phyloP scores from a whole-genome alignment of 2,113 vertebrate genomes.

The Argyrosomus japonicus region DNA sequence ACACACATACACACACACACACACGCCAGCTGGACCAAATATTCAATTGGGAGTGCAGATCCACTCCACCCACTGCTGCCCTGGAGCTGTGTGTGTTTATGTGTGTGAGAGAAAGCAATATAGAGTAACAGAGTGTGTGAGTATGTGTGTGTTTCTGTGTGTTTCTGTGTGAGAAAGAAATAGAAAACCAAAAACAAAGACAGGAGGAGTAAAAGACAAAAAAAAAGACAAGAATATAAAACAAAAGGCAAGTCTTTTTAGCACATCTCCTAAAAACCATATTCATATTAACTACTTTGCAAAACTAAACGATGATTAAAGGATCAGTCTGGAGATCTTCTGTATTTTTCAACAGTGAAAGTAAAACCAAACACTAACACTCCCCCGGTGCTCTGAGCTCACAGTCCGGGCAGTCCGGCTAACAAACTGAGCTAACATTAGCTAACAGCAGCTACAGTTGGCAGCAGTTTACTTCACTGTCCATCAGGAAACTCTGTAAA shows the following conservation, averaged over 20 bases:
- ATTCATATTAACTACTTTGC: background rate
- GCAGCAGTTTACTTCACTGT: too few species aligned
- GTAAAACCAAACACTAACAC: too few species aligned
- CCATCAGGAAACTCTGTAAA: too few species aligned
- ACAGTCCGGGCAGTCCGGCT: too few species aligned
- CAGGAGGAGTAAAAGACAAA: background rate
- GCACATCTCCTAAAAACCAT: background rate
- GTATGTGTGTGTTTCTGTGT: background rate
- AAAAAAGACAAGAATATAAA: background rate
- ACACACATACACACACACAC: slow-evolving; percentile 53
- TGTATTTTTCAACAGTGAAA: background rate
- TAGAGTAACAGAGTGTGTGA: slow-evolving; percentile 18
- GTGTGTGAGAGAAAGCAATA: slow-evolving; percentile 33
- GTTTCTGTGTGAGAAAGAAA: slow-evolving; percentile 5
- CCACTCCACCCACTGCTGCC: slow-evolving; percentile 70
- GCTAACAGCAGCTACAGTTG: too few species aligned
- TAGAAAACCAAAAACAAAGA: background rate
- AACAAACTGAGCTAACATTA: too few species aligned
- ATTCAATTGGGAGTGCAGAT: slow-evolving; percentile 77
- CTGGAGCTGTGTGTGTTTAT: slow-evolving; percentile 62
- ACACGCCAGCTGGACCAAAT: slow-evolving; percentile 82
- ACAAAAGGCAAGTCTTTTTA: background rate
- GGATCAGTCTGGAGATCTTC: background rate
- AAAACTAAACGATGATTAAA: background rate
- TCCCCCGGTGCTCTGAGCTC: too few species aligned